A percentile compares a stretch with the other conserved stretches of the same genome.
These are phyloP conservation scores for Drosophila suboccidentalis DNA, from an alignment of 2,888 invertebrate species.

Conservation along the genomic window DNA sequence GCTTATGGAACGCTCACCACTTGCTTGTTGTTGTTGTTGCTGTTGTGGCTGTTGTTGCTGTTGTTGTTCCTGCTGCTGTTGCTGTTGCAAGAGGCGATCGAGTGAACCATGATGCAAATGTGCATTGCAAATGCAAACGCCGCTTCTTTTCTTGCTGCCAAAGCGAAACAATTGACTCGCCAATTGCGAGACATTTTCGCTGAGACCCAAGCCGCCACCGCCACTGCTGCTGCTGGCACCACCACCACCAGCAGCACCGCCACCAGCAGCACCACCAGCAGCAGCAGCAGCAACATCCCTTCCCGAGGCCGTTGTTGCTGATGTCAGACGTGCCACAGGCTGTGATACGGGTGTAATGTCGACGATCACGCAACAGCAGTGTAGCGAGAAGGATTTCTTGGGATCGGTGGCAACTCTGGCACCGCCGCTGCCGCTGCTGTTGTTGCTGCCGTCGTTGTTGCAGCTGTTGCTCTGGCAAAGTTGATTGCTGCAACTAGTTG, in stretches of 20 bases:
- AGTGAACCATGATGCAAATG: conserved; percentile 85
- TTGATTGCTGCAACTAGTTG: neutral
- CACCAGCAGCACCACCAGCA: conserved; percentile 59
- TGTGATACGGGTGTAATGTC: conserved; percentile 86
- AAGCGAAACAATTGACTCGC: conserved; percentile 85
- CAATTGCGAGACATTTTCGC: conserved; percentile 83
- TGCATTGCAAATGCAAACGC: conserved; percentile 85
- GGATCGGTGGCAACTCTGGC: conserved; percentile 83
- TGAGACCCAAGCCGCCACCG: conserved; percentile 80
- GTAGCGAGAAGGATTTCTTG: conserved; percentile 86
- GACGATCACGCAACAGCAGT: conserved; percentile 86
- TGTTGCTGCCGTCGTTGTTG: conserved; percentile 23
- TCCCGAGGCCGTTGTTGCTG: conserved; percentile 86
- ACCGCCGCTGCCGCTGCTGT: conserved; percentile 50
- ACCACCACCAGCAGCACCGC: conserved; percentile 45
- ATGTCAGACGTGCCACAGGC: conserved; percentile 85
- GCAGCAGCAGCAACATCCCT: conserved; percentile 82
- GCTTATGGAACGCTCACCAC: conserved; percentile 78
- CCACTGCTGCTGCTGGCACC: conserved; percentile 78
- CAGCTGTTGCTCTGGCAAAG: conserved; percentile 1
- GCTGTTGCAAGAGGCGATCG: conserved; percentile 83
- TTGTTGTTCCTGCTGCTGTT: conserved; percentile 65
- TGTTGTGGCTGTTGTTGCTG: conserved; percentile 56
- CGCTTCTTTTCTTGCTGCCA: conserved; percentile 83
- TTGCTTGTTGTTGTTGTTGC: conserved; percentile 53